These are phyloP conservation scores for Eristalis intricaria DNA, from an alignment of 2,888 invertebrate genomes.

Conservation along the genomic window DNA sequence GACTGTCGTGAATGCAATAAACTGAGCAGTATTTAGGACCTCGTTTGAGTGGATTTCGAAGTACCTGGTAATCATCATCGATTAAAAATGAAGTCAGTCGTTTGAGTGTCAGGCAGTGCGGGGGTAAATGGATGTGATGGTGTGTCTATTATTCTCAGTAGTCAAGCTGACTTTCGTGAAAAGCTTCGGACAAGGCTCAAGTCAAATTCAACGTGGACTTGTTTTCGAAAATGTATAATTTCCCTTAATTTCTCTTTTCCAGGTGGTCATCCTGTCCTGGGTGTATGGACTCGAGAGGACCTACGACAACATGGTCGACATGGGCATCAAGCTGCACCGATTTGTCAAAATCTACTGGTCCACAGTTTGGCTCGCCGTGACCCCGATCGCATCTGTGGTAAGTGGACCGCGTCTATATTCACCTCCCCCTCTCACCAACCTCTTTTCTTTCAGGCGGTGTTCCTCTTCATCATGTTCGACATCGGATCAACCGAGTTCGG, in stretches of 20 bases:
- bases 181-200: too few species aligned
- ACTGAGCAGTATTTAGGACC: background rate
- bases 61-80: background rate
- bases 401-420: slow-evolving; percentile 76
- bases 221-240: background rate
- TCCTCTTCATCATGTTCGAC: slow-evolving; percentile 87
- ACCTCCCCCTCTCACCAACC: background rate
- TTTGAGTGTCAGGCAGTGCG: background rate
- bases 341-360: slow-evolving; percentile 87
- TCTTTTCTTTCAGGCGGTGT: slow-evolving; percentile 85
- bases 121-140: background rate
- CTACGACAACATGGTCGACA: slow-evolving; percentile 83
- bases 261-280: slow-evolving; percentile 86
- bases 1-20: slow-evolving; percentile 33
- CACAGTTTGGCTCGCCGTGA: slow-evolving; percentile 86
- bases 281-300: slow-evolving; percentile 86
- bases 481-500: slow-evolving; percentile 86
- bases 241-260: slow-evolving; percentile 58
- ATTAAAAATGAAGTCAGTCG: background rate
- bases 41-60: background rate
- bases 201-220: background rate
- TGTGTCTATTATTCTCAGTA: background rate
- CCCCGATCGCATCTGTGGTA: slow-evolving; percentile 88
- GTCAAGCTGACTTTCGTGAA: too few species aligned
- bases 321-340: slow-evolving; percentile 86